phyloP scores from a whole-genome alignment of 2,888 invertebrate species.

The Palloptera scutellata region DNA sequence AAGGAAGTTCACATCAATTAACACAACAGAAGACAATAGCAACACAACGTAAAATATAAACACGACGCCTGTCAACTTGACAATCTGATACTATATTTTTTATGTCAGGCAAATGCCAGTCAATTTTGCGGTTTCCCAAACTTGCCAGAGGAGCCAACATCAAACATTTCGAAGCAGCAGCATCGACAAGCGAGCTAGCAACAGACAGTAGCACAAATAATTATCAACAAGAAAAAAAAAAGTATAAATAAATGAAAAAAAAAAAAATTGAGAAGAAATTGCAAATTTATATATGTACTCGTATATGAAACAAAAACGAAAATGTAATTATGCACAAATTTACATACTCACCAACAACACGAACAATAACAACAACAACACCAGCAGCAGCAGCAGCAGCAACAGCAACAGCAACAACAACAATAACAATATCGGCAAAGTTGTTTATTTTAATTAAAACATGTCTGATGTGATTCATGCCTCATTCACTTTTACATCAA shows the following conservation, averaged over 20 bases:
- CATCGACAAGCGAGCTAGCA: not conserved
- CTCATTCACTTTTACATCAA: slow-evolving; percentile 33
- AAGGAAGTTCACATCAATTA: too few relatives aligned
- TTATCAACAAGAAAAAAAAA: not conserved
- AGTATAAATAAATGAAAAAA: not conserved
- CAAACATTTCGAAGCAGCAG: not conserved
- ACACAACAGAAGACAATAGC: too few relatives aligned
- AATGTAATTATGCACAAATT: slow-evolving; percentile 21
- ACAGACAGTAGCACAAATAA: not conserved
- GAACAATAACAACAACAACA: too few relatives aligned
- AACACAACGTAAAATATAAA: too few relatives aligned
- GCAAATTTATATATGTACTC: not conserved
- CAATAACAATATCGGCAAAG: slow-evolving; percentile 14
- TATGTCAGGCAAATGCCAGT: slow-evolving; percentile 9
- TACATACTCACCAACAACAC: slow-evolving; percentile 10
- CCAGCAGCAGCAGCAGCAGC: slow-evolving; percentile 12
- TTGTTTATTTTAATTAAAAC: slow-evolving; percentile 33
- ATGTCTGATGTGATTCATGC: slow-evolving; percentile 34
- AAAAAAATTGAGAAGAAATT: too few relatives aligned
- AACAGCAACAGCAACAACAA: slow-evolving; percentile 7
- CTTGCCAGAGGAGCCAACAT: not conserved
- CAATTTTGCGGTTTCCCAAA: slow-evolving; percentile 6
- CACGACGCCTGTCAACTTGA: not conserved
- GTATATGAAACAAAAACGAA: slow-evolving; percentile 6
- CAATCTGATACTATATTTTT: slow-evolving; percentile 2